Conservation (phyloP, 2,888 invertebrate genomes). For the Thyatira batis region DNA sequence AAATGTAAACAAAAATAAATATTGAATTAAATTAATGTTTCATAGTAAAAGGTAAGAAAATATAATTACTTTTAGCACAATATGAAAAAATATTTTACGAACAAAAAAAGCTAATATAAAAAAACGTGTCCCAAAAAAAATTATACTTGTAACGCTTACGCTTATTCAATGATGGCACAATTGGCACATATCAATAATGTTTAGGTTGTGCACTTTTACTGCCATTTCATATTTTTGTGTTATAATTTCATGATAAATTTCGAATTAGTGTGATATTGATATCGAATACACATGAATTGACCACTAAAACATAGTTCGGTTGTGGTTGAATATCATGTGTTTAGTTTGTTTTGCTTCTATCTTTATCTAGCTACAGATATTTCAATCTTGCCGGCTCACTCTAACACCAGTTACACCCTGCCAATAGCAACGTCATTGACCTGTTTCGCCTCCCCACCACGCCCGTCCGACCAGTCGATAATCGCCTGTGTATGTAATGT, state of each 20-base stretch:
- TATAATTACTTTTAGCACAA: neutral
- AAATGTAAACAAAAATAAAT: constrained; percentile 1
- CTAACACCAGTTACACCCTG: constrained; percentile 32
- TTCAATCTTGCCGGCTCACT: constrained; percentile 34
- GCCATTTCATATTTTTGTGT: too few relatives aligned
- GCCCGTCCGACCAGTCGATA: constrained; percentile 46
- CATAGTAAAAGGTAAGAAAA: neutral
- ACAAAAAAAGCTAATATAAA: too few relatives aligned
- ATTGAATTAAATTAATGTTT: neutral
- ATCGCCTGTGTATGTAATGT: constrained; percentile 25
- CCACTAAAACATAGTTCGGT: constrained; percentile 7
- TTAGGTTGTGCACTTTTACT: too few relatives aligned
- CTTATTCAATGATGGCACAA: too few relatives aligned
- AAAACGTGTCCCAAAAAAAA: too few relatives aligned
- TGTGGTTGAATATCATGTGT: constrained; percentile 13
- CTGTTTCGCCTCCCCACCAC: constrained; percentile 58
- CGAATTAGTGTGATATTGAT: too few relatives aligned
- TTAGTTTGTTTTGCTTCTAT: constrained; percentile 54
- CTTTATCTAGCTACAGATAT: constrained; percentile 26
- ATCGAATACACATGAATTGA: neutral
- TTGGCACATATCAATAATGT: too few relatives aligned
- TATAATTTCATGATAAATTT: too few relatives aligned
- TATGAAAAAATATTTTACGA: too few relatives aligned
- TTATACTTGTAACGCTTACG: too few relatives aligned
- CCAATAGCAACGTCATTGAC: constrained; percentile 66